Percentiles rank a stretch among this genome's conserved stretches.
phyloP scores from a whole-genome alignment of 2,113 vertebrate genomes.

The Gymnogyps californianus region DNA sequence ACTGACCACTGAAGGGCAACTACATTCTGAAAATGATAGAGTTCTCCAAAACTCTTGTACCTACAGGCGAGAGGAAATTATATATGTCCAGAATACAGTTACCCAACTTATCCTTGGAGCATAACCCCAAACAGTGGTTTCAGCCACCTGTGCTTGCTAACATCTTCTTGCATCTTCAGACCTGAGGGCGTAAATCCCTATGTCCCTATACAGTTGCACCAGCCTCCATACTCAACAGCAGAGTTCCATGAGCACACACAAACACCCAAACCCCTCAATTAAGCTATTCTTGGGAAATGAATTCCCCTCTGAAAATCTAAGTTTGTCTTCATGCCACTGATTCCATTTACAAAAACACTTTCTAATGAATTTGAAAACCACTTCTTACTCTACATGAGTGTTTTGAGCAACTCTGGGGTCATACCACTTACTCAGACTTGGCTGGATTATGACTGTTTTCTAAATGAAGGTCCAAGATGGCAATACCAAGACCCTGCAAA shows the following conservation, averaged over 20 bases:
- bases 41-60: not conserved
- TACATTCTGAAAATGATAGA: not conserved
- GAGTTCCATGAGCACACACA: not conserved
- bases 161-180: not conserved
- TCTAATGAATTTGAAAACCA: not conserved
- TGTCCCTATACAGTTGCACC: not conserved
- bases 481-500: not conserved
- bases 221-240: not conserved
- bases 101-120: not conserved
- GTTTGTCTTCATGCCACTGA: not conserved
- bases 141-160: not conserved
- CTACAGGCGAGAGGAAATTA: not conserved
- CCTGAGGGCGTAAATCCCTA: fast-evolving
- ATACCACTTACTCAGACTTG: not conserved
- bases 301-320: not conserved
- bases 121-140: not conserved
- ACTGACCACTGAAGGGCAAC: not conserved
- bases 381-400: not conserved
- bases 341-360: not conserved
- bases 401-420: not conserved
- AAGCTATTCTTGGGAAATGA: not conserved
- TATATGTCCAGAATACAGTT: not conserved
- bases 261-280: not conserved
- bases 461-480: not conserved
- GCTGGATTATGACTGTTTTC: not conserved